phyloP scores from a whole-genome alignment of 1,140 invertebrate species.

The Aphaenogaster ashmeadi region DNA sequence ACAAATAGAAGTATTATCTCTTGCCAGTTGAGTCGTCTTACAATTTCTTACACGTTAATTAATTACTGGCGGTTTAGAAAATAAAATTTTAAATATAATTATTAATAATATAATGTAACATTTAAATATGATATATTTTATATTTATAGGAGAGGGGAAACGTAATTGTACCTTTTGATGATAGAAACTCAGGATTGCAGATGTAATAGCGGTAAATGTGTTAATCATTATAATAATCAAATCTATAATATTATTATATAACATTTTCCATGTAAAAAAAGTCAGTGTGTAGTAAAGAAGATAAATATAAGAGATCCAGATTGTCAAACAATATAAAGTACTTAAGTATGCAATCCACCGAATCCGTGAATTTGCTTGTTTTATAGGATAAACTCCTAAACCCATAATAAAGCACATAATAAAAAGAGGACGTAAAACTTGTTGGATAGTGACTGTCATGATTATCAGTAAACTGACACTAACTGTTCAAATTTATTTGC shows the following conservation, averaged over 20 bases:
- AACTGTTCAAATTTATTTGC: background rate
- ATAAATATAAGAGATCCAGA: background rate
- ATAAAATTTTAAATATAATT: no score
- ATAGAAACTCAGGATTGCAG: background rate
- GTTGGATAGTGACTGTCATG: background rate
- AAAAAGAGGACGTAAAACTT: background rate
- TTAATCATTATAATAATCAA: background rate
- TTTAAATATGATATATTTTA: background rate
- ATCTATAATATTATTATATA: background rate
- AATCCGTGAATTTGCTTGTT: background rate
- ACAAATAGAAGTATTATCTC: no score
- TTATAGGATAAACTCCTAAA: background rate
- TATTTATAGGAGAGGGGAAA: background rate
- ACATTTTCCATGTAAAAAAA: background rate
- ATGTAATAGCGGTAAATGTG: background rate
- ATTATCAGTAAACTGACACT: conserved; percentile 15
- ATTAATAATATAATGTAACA: no score
- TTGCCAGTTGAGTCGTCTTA: no score
- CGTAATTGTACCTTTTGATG: conserved; percentile 20
- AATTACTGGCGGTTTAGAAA: no score
- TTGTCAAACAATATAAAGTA: background rate
- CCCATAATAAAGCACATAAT: conserved; percentile 1
- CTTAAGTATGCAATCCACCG: background rate
- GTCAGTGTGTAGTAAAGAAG: background rate
- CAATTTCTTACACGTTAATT: no score